Base-by-base conservation (phyloP, 2,888 invertebrate species). In the Kuschelorhynchus macadamiae region DNA sequence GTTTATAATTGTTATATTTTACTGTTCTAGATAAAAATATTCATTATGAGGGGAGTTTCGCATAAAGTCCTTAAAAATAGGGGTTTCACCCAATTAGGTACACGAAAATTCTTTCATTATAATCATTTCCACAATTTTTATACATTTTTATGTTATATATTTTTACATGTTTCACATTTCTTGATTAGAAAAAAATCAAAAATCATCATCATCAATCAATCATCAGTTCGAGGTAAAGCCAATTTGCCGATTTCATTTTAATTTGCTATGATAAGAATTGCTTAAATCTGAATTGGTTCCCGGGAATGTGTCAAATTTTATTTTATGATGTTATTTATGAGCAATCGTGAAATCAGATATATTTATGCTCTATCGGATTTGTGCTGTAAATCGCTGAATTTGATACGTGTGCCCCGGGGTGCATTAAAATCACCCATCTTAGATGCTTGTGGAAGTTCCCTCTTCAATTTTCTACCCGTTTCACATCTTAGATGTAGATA, bases 381-480 rank as follows among this genome's bases (percentile, higher is more conserved):
- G 73, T 74, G 25, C 42, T 57, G 70, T 70, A 70, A 70, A 70
- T 70, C 66, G 70, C 64, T 49, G 55, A 55, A 50, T 32, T 46
- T 61, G 78, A 79, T 77, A 74, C 78, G 78, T 78, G 77, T 74
- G 73, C 78, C 76, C 74, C 77, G 72, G 77, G 78, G 78, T 76
- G 77, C 74, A 74, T 76, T 73, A 75, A 75, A 76, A 77, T 75
- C 76, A 75, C 73, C 72, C 72, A 33, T 67, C 57, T 61, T 59
- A 65, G 59, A 53, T 70, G 63, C 60, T 52, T 39, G 32, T 63
- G 59, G 68, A 63, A 63, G 68, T 72, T 66, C 77, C 78, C 77
- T 75, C 76, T 77, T 75, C 76, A 76, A 77, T 78, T 78, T 77
- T 77, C 77, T 76, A 75, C 75, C 74, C 74, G 75, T 77, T 76